Percentiles rank a stretch among this genome's conserved stretches.
These are phyloP conservation scores for Tenualosa ilisha DNA, from an alignment of 2,797 vertebrate genomes.

Conservation along the genomic window DNA sequence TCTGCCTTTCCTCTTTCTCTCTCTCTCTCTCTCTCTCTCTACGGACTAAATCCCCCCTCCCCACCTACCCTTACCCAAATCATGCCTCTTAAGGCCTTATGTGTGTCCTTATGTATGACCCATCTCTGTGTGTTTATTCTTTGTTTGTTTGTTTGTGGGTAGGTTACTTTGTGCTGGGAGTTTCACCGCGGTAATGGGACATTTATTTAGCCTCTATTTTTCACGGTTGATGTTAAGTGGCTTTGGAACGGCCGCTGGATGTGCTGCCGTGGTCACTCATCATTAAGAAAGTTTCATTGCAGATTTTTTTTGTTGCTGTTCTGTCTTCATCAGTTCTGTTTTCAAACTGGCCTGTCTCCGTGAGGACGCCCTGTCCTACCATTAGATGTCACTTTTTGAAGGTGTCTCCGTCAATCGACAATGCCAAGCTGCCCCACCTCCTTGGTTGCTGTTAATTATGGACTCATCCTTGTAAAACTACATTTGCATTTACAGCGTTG, in stretches of 20 bases:
- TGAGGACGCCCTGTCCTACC: not conserved
- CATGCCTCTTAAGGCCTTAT: not conserved
- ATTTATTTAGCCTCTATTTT: constrained; percentile 23
- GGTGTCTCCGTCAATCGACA: not conserved
- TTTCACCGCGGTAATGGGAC: not conserved
- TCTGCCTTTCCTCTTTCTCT: not conserved
- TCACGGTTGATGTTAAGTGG: not conserved
- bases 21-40: not conserved
- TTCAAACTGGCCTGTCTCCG: too few relatives aligned
- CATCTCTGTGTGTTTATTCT: not conserved
- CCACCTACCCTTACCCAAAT: not conserved
- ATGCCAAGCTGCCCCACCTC: not conserved
- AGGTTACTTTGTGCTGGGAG: not conserved
- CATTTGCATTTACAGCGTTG: not conserved
- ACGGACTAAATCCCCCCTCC: too few relatives aligned
- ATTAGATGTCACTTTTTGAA: not conserved
- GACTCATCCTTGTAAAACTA: not conserved
- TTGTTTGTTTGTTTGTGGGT: too few relatives aligned
- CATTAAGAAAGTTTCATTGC: not conserved
- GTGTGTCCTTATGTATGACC: not conserved
- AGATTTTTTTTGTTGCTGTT: not conserved
- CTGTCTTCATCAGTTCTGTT: too few relatives aligned
- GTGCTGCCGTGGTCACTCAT: not conserved
- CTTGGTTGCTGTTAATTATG: not conserved
- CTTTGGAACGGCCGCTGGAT: not conserved